phyloP scores from a whole-genome alignment of 2,113 vertebrate species.

The Colistium nudipinnis region DNA sequence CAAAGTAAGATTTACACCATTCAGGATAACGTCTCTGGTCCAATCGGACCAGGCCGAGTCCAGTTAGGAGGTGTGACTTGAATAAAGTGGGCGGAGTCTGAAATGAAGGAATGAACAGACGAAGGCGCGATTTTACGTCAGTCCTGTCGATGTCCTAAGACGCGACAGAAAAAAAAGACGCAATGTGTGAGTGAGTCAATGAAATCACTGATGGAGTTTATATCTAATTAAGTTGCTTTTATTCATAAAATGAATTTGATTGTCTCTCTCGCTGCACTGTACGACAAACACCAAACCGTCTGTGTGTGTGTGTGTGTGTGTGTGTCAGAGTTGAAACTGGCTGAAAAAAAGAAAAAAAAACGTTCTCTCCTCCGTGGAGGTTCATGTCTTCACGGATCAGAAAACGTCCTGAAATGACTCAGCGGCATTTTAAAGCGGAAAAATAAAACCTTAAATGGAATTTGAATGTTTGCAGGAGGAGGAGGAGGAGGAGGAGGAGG shows the following conservation, averaged over 20 bases:
- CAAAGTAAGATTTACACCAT: neutral
- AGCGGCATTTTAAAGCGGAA: too few relatives aligned
- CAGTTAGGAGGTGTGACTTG: neutral
- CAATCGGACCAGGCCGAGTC: neutral
- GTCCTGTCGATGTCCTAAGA: too few relatives aligned
- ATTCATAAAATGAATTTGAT: too few relatives aligned
- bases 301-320: neutral
- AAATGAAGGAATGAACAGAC: neutral
- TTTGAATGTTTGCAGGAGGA: too few relatives aligned
- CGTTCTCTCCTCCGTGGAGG: neutral
- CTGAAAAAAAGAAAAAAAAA: too few relatives aligned
- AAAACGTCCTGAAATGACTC: neutral
- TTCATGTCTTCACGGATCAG: neutral
- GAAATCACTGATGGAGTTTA: too few relatives aligned
- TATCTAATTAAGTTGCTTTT: too few relatives aligned
- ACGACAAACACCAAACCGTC: neutral
- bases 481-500: too few relatives aligned
- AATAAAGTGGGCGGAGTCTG: conserved; percentile 16
- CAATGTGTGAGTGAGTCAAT: neutral
- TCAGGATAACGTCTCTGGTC: neutral
- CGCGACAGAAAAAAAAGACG: neutral
- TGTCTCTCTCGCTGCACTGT: too few relatives aligned
- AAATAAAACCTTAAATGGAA: too few relatives aligned
- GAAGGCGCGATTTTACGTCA: neutral
- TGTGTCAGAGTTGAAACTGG: too few relatives aligned